A percentile compares a stretch with the other conserved stretches of the same genome.
These are phyloP conservation scores for Lota lota DNA, from an alignment of 2,113 vertebrate species.

Conservation along the genomic window DNA sequence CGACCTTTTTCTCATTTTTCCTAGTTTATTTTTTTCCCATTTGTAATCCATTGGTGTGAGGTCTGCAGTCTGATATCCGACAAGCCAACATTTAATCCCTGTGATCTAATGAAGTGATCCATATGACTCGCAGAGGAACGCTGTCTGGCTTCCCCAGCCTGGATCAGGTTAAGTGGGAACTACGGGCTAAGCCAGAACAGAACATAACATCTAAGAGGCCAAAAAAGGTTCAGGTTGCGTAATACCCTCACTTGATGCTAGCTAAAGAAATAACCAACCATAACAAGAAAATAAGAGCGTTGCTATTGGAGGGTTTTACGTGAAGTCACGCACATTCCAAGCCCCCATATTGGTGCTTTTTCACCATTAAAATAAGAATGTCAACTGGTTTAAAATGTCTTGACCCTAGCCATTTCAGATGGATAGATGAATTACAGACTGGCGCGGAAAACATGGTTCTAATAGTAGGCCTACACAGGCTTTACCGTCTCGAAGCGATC, in stretches of 20 bases:
- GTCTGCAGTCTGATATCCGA: background rate
- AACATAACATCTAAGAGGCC: conserved; percentile 5
- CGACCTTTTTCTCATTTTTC: too few relatives aligned
- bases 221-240: background rate
- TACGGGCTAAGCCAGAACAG: conserved; percentile 9
- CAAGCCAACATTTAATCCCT: conserved; percentile 7
- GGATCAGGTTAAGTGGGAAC: conserved; percentile 28
- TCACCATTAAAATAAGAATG: too few relatives aligned
- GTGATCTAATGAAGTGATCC: conserved; percentile 31
- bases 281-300: too few relatives aligned
- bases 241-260: too few relatives aligned
- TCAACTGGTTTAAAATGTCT: background rate
- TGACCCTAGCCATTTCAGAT: background rate
- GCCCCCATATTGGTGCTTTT: too few relatives aligned
- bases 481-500: background rate
- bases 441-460: background rate
- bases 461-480: background rate
- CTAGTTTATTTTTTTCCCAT: too few relatives aligned
- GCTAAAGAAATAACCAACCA: too few relatives aligned
- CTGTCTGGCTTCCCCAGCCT: conserved; percentile 17
- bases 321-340: too few relatives aligned
- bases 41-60: background rate
- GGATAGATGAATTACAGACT: background rate
- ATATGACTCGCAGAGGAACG: conserved; percentile 28
- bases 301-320: too few relatives aligned